Evolutionary conservation across 2,113 vertebrate species (phyloP), one percentile per base, ranked within the genome.

Genomic region (Paraplagusia blochii): DNA sequence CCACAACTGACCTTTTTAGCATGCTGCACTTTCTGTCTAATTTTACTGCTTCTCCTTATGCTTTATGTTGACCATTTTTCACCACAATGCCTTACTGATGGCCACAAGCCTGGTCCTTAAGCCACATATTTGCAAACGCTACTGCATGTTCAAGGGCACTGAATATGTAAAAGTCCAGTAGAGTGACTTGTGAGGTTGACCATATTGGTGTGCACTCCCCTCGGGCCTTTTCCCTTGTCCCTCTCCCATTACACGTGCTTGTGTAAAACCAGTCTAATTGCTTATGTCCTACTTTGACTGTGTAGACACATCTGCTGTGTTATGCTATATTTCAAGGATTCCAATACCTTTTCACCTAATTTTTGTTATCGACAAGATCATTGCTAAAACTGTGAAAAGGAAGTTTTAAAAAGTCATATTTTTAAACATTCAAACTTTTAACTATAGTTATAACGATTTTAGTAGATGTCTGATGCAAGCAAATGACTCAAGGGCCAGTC

Each of bases 281-380:
- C 87, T 89, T 87, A 85, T 90, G 89, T 78, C 88, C 89, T 89
- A 75, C 83, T 90, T 91, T 84, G 72, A 80, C 66, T 64, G 65
- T 80, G 58, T 59, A 76, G 69, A 69, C 84, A 80, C 63, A 69
- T 62, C 61, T 70, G 22, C 22, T 4, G 22, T n/a, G n/a, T n/a
- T n/a, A n/a, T n/a, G n/a, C n/a, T n/a, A 29, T 2, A 6, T 29
- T 29, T 29, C 22, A 29, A 29, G 22, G 22, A 29, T 29, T 29
- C 22, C 22, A 6, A 29, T 29, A 4, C 22, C 22, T 29, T 29
- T 29, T 29, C 22, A 2, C 22, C 22, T 4, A 29, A 29, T 29
- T 6, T 29, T 4, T 29, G n/a, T 29, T 29, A 29, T 29, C 2
- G 3, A 29, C 2, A 29, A 29, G 22, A 2, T 6, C 2, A 29